Evolutionary conservation across 1,140 invertebrate species (phyloP), one percentile per base, ranked within the genome.

Genomic region (Xylocopa sonorina): DNA sequence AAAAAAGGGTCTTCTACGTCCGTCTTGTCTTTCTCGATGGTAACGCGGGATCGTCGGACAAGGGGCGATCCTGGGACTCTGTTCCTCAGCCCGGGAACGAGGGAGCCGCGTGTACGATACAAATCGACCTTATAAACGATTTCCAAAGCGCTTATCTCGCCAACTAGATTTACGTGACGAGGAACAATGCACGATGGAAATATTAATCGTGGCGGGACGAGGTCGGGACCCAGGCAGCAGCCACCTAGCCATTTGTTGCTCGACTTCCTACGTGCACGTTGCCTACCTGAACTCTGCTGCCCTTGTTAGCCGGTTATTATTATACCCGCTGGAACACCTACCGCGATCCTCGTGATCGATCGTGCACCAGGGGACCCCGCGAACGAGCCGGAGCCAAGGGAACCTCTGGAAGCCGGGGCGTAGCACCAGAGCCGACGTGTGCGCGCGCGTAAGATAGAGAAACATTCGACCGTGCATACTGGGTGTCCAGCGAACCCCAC

Each of bases 161-260:
- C 64, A 57, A 24, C 51, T 48, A 88, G 88, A 88, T 90, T 89
- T 89, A 89, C 85, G 84, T 83, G 84, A 83, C 78, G 80, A 85
- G 83, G 85, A 86, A 89, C 88, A 89, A 89, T 88, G 80, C 82
- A 78, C 81, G 86, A 89, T 89, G 87, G 87, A 89, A 89, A 88
- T 89, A 89, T 89, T 87, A 89, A 89, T 89, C 82, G 80, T 60
- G 73, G 72, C 77, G 72, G 80, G 76, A 80, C 78, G 75, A 81
- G 79, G 74, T 81, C 86, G 69, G 76, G 75, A 84, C 71, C 80
- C 66, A 73, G 62, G 55, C 82, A 53, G 78, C 84, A 82, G 81
- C 85, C 85, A 87, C 78, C 85, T 84, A 87, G 69, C 80, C 84
- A 77, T 86, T 86, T 82, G 84, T 87, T 84, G 85, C 84, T 86